Percentiles rank a stretch among this genome's conserved stretches.
These are phyloP conservation scores for Momotus momota DNA, from an alignment of 2,797 vertebrate species.

Conservation along the genomic window DNA sequence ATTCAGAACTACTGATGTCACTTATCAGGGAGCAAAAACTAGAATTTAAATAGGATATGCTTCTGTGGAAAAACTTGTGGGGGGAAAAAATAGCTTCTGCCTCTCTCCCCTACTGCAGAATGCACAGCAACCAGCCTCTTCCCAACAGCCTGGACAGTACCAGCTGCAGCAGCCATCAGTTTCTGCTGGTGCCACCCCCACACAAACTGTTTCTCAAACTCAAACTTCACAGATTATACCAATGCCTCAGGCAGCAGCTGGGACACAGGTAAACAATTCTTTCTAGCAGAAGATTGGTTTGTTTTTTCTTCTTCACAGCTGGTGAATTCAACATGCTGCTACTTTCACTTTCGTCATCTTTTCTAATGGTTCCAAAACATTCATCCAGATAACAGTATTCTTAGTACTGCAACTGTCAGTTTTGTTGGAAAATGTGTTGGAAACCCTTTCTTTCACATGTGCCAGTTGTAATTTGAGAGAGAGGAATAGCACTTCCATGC, in stretches of 20 bases:
- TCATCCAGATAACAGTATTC: neutral
- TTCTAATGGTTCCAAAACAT: slow-evolving; percentile 25
- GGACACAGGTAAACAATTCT: slow-evolving; percentile 86
- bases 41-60: neutral
- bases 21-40: neutral
- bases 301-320: neutral
- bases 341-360: slow-evolving; percentile 41
- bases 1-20: neutral
- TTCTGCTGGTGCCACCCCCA: slow-evolving; percentile 66
- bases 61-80: neutral
- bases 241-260: slow-evolving; percentile 80
- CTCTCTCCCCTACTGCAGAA: slow-evolving; percentile 62
- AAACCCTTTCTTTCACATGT: neutral
- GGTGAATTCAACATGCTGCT: neutral
- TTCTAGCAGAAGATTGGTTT: neutral
- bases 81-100: neutral
- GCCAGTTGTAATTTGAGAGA: neutral
- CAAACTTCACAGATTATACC: slow-evolving; percentile 72
- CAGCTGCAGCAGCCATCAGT: slow-evolving; percentile 74
- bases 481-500: neutral
- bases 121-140: slow-evolving; percentile 72
- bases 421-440: neutral
- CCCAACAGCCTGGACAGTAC: slow-evolving; percentile 80
- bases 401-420: neutral
- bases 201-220: slow-evolving; percentile 75